Evolutionary conservation across 2,888 invertebrate genomes (phyloP), one percentile per base, ranked within the genome.

Genomic region (Tenthredo notha): DNA sequence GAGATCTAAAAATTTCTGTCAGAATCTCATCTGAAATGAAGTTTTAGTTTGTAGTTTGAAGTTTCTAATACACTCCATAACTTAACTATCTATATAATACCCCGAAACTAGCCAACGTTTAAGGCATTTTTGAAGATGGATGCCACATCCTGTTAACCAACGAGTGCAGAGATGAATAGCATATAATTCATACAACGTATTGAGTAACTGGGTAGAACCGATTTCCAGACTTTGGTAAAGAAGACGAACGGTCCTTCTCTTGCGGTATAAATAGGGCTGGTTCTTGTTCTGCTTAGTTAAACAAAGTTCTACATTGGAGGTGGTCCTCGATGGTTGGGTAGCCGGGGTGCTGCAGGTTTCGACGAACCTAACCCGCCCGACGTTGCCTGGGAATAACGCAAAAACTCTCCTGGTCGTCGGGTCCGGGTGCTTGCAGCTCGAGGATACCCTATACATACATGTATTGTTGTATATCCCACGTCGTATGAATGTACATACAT

Each of bases 281-380:
- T 93, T 93, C 92, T 93, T 93, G 93, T 91, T 88, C 87, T 90
- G 90, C 90, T 92, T 91, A 91, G 92, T 92, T 92, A 92, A 93
- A 93, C 93, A 92, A 93, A 93, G 93, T 93, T 93, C 90, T 67
- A 21, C 61, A 37, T 40, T 80, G 61, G 58, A 80, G 58, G 80
- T 80, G 80, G 80, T 65, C 65, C 67, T 67, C 43, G 61, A 61
- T 43, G 37, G 80, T 61, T 18, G 80, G 70, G 29, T 80, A 37
- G 18, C 65, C 58, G 61, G 43, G 65, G 47, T 83, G 67, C 80
- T 80, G 80, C 80, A 80, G 58, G 80, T 80, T 80, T 61, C 80
- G 80, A 61, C 80, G 80, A 61, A 80, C 80, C 80, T 80, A 80
- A 40, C 80, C 61, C 58, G 25, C 58, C 80, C 61, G 58, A 40